Conservation (phyloP, 2,113 vertebrate species). For the Rhinichthys klamathensis region DNA sequence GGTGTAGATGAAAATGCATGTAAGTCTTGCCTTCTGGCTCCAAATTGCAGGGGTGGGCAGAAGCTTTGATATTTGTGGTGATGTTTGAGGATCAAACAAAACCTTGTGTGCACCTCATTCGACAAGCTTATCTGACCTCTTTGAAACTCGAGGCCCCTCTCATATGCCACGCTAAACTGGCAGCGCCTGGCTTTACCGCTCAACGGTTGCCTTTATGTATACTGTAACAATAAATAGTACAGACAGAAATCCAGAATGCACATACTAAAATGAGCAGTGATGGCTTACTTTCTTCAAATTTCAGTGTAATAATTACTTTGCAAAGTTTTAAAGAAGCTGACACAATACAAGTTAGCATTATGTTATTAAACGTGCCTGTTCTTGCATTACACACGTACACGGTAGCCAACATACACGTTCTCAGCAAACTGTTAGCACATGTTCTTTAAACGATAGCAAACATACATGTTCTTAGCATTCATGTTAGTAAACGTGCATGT, state of each 20-base stretch:
- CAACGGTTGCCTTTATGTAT: background rate
- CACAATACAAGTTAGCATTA: too few species aligned
- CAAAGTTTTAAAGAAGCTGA: too few species aligned
- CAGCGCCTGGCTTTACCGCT: background rate
- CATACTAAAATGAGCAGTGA: background rate
- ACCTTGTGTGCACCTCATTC: background rate
- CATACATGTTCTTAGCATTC: background rate
- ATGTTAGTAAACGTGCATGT: background rate
- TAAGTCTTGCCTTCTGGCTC: conserved; percentile 23
- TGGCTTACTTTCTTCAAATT: background rate
- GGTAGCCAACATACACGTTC: background rate
- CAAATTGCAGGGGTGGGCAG: conserved; percentile 34
- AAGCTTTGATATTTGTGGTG: conserved; percentile 32
- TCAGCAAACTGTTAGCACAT: too few species aligned
- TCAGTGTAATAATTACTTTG: background rate
- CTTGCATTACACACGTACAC: too few species aligned
- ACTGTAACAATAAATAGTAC: background rate
- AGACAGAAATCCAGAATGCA: background rate
- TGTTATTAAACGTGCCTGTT: too few species aligned
- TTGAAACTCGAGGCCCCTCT: conserved; percentile 4
- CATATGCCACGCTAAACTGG: background rate
- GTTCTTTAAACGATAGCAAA: background rate
- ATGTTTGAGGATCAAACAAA: conserved; percentile 19
- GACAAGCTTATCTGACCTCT: conserved; percentile 37
- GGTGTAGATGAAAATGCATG: conserved; percentile 1